These are phyloP conservation scores for Eulemur mongoz DNA, from an alignment of 2,797 vertebrate genomes.

Conservation along the genomic window DNA sequence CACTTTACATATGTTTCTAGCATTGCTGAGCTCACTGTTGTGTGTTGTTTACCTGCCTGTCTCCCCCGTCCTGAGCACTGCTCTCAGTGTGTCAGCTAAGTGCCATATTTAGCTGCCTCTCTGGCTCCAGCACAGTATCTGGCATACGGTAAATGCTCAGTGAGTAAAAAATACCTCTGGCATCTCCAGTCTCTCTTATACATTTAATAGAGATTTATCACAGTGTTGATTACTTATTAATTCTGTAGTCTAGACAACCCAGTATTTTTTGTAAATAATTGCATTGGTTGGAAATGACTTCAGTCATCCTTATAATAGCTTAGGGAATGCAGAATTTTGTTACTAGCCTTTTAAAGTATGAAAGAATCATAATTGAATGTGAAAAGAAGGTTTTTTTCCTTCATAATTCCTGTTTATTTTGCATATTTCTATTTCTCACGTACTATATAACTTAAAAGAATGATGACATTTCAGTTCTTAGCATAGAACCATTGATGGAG, in stretches of 20 bases:
- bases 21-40: not conserved
- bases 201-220: not conserved
- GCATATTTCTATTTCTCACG: not conserved
- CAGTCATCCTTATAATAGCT: not conserved
- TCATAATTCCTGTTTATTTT: not conserved
- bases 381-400: not conserved
- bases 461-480: not conserved
- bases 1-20: not conserved
- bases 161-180: not conserved
- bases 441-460: not conserved
- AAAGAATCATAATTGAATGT: constrained; percentile 5
- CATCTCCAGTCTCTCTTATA: not conserved
- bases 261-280: not conserved
- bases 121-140: not conserved
- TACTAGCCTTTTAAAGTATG: not conserved
- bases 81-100: not conserved
- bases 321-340: not conserved
- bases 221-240: not conserved
- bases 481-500: not conserved
- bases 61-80: not conserved
- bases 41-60: not conserved
- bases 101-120: not conserved
- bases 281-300: not conserved
- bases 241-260: not conserved
- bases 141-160: not conserved